phyloP scores from a whole-genome alignment of 2,888 invertebrate genomes.

The Schizotus pectinicornis region DNA sequence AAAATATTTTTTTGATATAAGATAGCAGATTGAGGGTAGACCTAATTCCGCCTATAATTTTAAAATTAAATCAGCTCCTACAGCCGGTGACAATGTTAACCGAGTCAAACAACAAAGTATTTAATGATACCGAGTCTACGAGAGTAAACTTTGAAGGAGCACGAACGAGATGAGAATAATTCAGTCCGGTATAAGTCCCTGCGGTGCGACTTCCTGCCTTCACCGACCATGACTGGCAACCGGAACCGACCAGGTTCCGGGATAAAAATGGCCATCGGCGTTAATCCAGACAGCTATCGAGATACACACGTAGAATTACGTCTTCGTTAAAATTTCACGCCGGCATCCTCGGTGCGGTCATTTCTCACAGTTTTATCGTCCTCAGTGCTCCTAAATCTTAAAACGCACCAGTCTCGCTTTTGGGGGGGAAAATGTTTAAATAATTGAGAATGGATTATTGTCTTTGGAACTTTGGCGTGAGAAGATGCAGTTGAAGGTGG shows the following conservation, averaged over 20 bases:
- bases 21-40: neutral
- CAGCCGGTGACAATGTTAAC: slow-evolving; percentile 27
- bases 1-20: no score
- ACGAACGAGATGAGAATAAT: slow-evolving; percentile 50
- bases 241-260: slow-evolving; percentile 23
- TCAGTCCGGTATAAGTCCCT: slow-evolving; percentile 39
- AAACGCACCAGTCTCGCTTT: neutral
- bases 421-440: neutral
- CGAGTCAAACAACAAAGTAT: slow-evolving; percentile 51
- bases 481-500: slow-evolving; percentile 1
- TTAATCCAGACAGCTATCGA: slow-evolving; percentile 15
- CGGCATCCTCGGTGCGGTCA: slow-evolving; percentile 11
- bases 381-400: neutral
- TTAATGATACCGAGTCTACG: slow-evolving; percentile 48
- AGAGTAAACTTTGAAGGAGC: slow-evolving; percentile 48
- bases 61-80: neutral
- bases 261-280: slow-evolving; percentile 33
- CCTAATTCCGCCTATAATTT: slow-evolving; percentile 1
- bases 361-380: neutral
- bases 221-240: slow-evolving; percentile 16
- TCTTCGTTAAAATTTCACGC: slow-evolving; percentile 20
- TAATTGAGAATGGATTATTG: slow-evolving; percentile 4
- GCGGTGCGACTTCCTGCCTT: slow-evolving; percentile 36
- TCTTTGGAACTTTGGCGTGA: neutral
- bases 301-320: slow-evolving; percentile 7